phyloP scores from a whole-genome alignment of 2,797 vertebrate genomes.

The Siniperca undulata region DNA sequence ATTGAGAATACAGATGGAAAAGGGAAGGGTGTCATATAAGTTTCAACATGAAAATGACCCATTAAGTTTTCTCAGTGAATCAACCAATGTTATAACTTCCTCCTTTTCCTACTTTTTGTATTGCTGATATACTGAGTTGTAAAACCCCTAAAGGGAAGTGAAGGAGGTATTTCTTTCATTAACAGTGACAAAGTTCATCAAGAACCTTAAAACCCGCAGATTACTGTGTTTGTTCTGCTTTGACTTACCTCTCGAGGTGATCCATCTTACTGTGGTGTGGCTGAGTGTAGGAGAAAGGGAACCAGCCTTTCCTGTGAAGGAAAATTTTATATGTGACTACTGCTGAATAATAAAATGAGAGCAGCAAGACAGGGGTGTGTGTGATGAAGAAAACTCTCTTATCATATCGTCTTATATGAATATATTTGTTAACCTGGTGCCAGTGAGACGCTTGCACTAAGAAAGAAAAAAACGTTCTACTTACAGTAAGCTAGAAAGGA shows the following conservation, averaged over 20 bases:
- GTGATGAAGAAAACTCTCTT: not conserved
- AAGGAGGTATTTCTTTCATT: slow-evolving; percentile 18
- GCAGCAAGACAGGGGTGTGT: slow-evolving; percentile 8
- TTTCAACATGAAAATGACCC: slow-evolving; percentile 24
- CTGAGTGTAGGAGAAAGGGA: slow-evolving; percentile 91
- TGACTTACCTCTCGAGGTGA: slow-evolving; percentile 80
- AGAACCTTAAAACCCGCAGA: not conserved
- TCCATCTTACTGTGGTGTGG: slow-evolving; percentile 78
- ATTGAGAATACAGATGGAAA: slow-evolving; percentile 25
- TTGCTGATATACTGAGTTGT: not conserved
- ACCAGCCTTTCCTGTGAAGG: slow-evolving; percentile 90
- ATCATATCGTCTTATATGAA: not conserved
- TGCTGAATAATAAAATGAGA: not conserved
- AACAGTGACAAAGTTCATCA: slow-evolving; percentile 13
- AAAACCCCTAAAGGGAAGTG: slow-evolving; percentile 4
- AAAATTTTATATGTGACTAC: slow-evolving; percentile 3
- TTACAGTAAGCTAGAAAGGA: not conserved
- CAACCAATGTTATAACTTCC: slow-evolving; percentile 4
- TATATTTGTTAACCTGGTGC: not conserved
- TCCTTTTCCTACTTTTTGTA: not conserved
- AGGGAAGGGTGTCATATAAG: slow-evolving; percentile 5
- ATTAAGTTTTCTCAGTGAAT: slow-evolving; percentile 6
- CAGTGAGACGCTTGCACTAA: not conserved
- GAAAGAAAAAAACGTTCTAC: not conserved
- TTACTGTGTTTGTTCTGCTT: slow-evolving; percentile 4